These are phyloP conservation scores for Lepidurus arcticus DNA, from an alignment of 1,140 invertebrate species.

Conservation along the genomic window DNA sequence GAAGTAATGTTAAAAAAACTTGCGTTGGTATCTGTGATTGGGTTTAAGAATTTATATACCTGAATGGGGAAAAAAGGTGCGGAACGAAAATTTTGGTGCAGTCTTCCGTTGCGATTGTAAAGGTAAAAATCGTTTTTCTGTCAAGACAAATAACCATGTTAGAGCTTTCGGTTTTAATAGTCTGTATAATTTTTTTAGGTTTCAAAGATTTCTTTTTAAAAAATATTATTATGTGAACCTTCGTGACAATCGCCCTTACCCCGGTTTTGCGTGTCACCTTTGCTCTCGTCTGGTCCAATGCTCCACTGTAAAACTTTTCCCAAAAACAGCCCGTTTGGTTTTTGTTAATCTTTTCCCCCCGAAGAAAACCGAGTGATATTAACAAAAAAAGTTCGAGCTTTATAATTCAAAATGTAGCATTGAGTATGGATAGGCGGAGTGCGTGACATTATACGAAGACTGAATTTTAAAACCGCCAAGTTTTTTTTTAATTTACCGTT, in stretches of 20 bases:
- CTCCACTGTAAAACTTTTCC: constrained; percentile 5
- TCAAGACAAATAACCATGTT: background rate
- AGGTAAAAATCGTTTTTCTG: background rate
- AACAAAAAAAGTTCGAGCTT: background rate
- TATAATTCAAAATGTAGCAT: background rate
- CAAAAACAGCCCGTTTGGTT: background rate
- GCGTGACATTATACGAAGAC: constrained; percentile 3
- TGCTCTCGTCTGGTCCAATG: constrained; percentile 9
- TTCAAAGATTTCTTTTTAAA: background rate
- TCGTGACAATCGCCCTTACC: background rate
- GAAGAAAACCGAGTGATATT: background rate
- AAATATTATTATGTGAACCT: background rate
- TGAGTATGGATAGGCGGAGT: background rate
- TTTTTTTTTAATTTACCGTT: background rate
- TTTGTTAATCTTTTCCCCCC: background rate
- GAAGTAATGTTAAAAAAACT: background rate
- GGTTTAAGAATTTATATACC: constrained; percentile 9
- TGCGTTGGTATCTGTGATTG: constrained; percentile 14
- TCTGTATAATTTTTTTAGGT: background rate
- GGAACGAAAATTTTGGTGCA: background rate
- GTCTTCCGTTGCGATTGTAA: background rate
- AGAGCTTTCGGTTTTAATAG: background rate
- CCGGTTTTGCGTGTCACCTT: constrained; percentile 9
- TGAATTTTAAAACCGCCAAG: background rate
- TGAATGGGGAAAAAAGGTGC: background rate